phyloP scores from a whole-genome alignment of 2,888 invertebrate species.

The Germaria angustata region DNA sequence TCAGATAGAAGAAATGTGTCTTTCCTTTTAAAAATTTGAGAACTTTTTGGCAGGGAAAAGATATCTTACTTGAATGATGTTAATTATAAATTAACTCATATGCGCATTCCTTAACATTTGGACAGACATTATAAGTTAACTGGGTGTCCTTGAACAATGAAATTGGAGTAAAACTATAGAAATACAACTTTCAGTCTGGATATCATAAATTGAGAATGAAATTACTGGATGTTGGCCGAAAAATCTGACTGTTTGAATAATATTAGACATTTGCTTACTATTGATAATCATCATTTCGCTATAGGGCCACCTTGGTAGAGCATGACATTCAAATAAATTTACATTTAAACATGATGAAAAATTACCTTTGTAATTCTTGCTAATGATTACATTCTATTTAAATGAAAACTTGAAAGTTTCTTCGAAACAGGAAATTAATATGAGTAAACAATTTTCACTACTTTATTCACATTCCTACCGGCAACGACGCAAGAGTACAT shows the following conservation, averaged over 20 bases:
- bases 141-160: too few species aligned
- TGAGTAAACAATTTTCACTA: constrained; percentile 30
- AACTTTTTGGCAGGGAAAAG: too few species aligned
- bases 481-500: not conserved
- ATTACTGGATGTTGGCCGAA: not conserved
- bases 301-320: not conserved
- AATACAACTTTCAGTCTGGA: too few species aligned
- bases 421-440: constrained; percentile 38
- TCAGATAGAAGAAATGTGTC: too few species aligned
- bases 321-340: not conserved
- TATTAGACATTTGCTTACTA: not conserved
- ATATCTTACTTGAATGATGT: too few species aligned
- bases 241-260: not conserved
- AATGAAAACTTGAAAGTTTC: not conserved
- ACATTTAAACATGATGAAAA: too few species aligned
- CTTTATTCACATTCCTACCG: not conserved
- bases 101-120: too few species aligned
- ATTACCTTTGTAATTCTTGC: not conserved
- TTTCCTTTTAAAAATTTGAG: too few species aligned
- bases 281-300: not conserved
- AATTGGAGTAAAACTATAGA: too few species aligned
- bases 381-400: constrained; percentile 12
- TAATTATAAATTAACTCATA: too few species aligned
- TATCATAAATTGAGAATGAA: too few species aligned
- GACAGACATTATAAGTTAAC: too few species aligned